These are phyloP conservation scores for Leptinotarsa undecemlineata DNA, from an alignment of 1,140 invertebrate genomes.

Conservation along the genomic window DNA sequence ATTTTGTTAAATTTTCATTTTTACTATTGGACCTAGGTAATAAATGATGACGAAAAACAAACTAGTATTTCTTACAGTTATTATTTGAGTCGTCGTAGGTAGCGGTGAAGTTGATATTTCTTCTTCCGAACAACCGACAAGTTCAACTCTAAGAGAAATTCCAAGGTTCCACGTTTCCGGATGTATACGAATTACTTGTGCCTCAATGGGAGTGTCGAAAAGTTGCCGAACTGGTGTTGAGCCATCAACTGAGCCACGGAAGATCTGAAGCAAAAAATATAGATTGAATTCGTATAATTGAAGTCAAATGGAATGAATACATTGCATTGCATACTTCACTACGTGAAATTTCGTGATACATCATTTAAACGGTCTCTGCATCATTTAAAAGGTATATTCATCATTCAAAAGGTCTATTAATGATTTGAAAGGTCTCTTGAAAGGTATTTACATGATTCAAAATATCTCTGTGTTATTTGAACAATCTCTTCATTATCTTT, in stretches of 20 bases:
- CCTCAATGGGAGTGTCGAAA: constrained; percentile 72
- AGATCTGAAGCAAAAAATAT: constrained; percentile 31
- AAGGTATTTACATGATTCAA: no score
- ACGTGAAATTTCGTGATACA: no score
- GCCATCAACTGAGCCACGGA: constrained; percentile 69
- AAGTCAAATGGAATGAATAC: neutral
- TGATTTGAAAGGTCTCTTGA: no score
- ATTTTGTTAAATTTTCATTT: no score
- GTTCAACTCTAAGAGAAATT: constrained; percentile 73
- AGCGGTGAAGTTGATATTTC: constrained; percentile 39
- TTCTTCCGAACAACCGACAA: constrained; percentile 70
- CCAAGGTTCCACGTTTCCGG: constrained; percentile 77
- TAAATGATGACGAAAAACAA: no score
- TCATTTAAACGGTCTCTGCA: no score
- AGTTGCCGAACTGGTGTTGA: constrained; percentile 64
- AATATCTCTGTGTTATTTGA: no score
- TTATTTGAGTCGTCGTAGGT: constrained; percentile 20
- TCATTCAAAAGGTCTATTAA: no score
- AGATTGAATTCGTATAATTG: neutral
- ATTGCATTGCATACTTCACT: no score
- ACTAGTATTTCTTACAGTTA: constrained; percentile 14
- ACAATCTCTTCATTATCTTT: no score
- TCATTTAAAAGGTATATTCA: no score
- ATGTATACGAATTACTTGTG: constrained; percentile 69
- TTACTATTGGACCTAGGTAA: no score